These are phyloP conservation scores for Saccostrea echinata DNA, from an alignment of 1,140 invertebrate species.

Conservation along the genomic window DNA sequence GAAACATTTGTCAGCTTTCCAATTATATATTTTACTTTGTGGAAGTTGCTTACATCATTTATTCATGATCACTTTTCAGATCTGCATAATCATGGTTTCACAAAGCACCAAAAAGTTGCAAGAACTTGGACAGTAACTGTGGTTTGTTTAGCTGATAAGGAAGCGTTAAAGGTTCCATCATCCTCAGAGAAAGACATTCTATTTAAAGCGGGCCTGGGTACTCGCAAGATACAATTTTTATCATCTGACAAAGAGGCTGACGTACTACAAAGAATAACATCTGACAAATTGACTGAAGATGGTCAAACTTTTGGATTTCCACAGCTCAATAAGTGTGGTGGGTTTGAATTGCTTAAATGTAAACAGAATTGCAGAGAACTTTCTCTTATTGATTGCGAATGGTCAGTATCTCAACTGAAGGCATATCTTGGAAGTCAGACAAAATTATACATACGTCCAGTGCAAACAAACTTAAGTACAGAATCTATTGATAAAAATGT, in stretches of 20 bases:
- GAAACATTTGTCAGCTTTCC: no score
- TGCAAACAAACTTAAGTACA: slow-evolving; percentile 28
- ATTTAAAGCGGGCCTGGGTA: slow-evolving; percentile 7
- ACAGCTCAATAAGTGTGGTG: slow-evolving; percentile 46
- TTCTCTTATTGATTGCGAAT: slow-evolving; percentile 13
- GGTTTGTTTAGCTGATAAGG: slow-evolving; percentile 18
- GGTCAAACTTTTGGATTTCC: slow-evolving; percentile 30
- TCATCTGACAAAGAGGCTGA: slow-evolving; percentile 11
- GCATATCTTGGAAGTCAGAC: slow-evolving; percentile 35
- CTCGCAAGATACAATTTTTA: slow-evolving; percentile 39
- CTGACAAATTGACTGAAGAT: not conserved
- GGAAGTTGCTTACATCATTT: no score
- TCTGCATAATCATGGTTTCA: no score
- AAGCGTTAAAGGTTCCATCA: not conserved
- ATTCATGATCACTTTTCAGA: no score
- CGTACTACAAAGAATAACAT: slow-evolving; percentile 9
- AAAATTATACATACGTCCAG: slow-evolving; percentile 41
- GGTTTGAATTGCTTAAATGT: slow-evolving; percentile 50
- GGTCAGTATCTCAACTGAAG: slow-evolving; percentile 37
- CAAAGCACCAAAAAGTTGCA: no score
- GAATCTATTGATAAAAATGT: not conserved
- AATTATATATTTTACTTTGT: no score
- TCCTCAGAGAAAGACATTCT: slow-evolving; percentile 34
- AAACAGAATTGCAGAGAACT: slow-evolving; percentile 42
- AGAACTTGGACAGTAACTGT: slow-evolving; percentile 32